Percentiles rank a stretch among this genome's conserved stretches.
These are phyloP conservation scores for Epinephelus awoara DNA, from an alignment of 2,797 vertebrate species.

Conservation along the genomic window DNA sequence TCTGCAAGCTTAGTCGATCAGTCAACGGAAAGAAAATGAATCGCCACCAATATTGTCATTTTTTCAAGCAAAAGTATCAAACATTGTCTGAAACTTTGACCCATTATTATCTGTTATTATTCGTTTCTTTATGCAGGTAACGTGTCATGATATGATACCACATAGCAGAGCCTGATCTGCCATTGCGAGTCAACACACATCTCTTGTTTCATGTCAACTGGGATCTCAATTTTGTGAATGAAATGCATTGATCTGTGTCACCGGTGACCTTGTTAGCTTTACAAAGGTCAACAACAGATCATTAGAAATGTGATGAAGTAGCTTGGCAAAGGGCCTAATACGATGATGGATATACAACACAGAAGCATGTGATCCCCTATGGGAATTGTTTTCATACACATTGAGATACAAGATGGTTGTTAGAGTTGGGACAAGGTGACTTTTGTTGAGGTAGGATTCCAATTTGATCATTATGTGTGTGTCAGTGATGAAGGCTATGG, in stretches of 20 bases:
- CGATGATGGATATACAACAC: slow-evolving; percentile 20
- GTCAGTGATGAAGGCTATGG: slow-evolving; percentile 55
- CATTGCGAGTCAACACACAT: neutral
- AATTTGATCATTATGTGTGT: slow-evolving; percentile 27
- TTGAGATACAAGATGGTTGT: slow-evolving; percentile 23
- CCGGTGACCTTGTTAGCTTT: slow-evolving; percentile 26
- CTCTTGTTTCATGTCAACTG: neutral
- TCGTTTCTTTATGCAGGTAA: neutral
- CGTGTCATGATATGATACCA: neutral
- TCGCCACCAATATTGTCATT: no score
- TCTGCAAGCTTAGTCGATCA: neutral
- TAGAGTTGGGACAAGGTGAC: slow-evolving; percentile 39
- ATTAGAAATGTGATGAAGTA: slow-evolving; percentile 25
- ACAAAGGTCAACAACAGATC: slow-evolving; percentile 45
- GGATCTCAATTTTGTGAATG: slow-evolving; percentile 32
- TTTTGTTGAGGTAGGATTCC: slow-evolving; percentile 29
- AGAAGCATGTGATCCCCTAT: slow-evolving; percentile 28
- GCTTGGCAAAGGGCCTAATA: slow-evolving; percentile 8
- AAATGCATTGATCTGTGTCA: slow-evolving; percentile 43
- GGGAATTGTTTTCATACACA: slow-evolving; percentile 18
- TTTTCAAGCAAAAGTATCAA: no score
- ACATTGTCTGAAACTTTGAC: neutral
- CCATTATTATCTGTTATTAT: neutral
- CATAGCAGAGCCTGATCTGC: neutral
- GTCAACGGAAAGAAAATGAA: no score